Evolutionary conservation across 2,888 invertebrate species (phyloP).

Genomic region (Exephanes ischioxanthus): DNA sequence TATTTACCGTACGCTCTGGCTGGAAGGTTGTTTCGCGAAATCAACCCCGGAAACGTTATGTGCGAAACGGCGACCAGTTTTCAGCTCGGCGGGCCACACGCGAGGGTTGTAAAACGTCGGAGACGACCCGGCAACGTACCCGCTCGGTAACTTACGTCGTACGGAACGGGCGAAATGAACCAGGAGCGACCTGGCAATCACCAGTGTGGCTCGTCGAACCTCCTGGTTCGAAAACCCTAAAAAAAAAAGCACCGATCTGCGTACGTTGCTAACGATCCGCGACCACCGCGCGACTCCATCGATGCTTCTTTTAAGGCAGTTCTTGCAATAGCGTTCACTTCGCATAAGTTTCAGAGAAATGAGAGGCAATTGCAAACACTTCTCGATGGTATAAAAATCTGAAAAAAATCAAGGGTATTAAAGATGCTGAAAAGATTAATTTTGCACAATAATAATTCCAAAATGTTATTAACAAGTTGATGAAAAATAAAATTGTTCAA

Average conservation of each 20-base stretch:
- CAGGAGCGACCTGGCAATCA: constrained; percentile 45
- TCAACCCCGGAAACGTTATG: constrained; percentile 55
- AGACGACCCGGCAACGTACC: constrained; percentile 39
- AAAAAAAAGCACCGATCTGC: constrained; percentile 35
- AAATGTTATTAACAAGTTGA: no score
- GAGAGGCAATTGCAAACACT: no score
- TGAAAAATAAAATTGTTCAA: no score
- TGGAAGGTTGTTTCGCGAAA: constrained; percentile 34
- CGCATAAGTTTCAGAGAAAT: no score
- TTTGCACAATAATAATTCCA: no score
- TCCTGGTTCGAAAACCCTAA: constrained; percentile 24
- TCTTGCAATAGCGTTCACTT: no score
- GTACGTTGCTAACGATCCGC: constrained; percentile 75
- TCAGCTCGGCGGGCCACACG: constrained; percentile 74
- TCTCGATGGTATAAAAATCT: no score
- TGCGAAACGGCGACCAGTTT: constrained; percentile 68
- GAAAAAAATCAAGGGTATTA: no score
- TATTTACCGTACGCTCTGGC: neutral
- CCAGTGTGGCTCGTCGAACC: constrained; percentile 49
- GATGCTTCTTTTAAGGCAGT: neutral
- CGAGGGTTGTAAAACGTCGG: constrained; percentile 73
- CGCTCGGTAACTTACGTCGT: neutral
- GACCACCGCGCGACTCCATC: constrained; percentile 69
- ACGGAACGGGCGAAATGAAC: constrained; percentile 50
- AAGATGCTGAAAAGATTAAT: no score